Percentiles rank a stretch among this genome's conserved stretches.
Conservation (phyloP, 2,888 invertebrate species). For the Drosophila nr. perissopoda region DNA sequence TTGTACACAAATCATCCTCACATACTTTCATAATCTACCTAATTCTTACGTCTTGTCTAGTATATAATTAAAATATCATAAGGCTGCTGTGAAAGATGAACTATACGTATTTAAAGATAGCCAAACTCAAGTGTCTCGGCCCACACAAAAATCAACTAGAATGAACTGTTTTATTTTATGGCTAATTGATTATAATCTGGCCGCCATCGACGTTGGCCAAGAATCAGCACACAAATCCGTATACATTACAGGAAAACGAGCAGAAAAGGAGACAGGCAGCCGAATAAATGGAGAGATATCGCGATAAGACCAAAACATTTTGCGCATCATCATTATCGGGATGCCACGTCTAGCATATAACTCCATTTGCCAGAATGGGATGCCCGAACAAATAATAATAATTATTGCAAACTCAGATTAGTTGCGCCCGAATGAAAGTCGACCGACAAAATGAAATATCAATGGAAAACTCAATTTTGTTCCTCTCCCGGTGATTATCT, state of each 20-base stretch:
- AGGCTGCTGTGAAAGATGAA: slow-evolving; percentile 2
- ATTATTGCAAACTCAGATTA: slow-evolving; percentile 70
- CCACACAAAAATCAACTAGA: slow-evolving; percentile 39
- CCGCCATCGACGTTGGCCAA: slow-evolving; percentile 59
- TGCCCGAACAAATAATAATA: slow-evolving; percentile 57
- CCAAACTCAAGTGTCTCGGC: slow-evolving; percentile 53
- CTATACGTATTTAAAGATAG: slow-evolving; percentile 13
- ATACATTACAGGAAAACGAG: slow-evolving; percentile 53
- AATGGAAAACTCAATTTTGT: slow-evolving; percentile 44
- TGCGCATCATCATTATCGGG: slow-evolving; percentile 69
- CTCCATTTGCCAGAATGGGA: slow-evolving; percentile 4
- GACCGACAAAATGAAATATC: slow-evolving; percentile 42
- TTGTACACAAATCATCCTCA: background rate
- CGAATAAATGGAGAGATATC: slow-evolving; percentile 39
- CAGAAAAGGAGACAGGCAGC: slow-evolving; percentile 17
- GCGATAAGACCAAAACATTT: slow-evolving; percentile 57
- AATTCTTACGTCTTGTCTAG: background rate
- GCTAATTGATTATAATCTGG: slow-evolving; percentile 74
- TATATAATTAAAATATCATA: slow-evolving; percentile 43
- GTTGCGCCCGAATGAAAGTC: slow-evolving; percentile 60
- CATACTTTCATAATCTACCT: no score
- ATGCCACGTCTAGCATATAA: slow-evolving; percentile 14
- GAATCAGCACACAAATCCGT: slow-evolving; percentile 74
- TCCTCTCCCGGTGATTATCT: slow-evolving; percentile 46
- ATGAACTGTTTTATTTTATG: slow-evolving; percentile 65